A percentile compares a stretch with the other conserved stretches of the same genome.
Evolutionary conservation across 2,888 invertebrate species (phyloP).

Genomic region (Theretra japonica): DNA sequence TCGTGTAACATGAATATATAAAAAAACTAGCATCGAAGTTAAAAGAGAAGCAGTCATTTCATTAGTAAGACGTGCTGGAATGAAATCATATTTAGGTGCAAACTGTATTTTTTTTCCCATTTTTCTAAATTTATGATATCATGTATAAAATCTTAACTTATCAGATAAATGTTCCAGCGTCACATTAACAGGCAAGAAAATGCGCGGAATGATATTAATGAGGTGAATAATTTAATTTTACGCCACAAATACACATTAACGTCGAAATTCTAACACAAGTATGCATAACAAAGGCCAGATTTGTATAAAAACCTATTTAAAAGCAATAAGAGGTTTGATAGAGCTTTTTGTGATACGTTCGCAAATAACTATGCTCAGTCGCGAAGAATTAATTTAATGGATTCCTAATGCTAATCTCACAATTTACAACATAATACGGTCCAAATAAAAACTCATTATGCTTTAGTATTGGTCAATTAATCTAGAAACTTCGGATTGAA

Average conservation of each 20-base stretch:
- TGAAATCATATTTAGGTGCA: no score
- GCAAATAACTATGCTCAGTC: neutral
- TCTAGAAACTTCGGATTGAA: constrained; percentile 48
- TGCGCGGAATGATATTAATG: constrained; percentile 5
- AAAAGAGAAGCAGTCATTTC: no score
- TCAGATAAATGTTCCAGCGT: neutral
- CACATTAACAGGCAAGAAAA: constrained; percentile 1
- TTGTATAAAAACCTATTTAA: constrained; percentile 14
- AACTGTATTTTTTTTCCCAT: no score
- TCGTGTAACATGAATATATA: no score
- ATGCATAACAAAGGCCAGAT: constrained; percentile 1
- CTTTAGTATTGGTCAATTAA: constrained; percentile 43
- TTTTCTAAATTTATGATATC: neutral
- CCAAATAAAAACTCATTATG: constrained; percentile 35
- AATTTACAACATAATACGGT: constrained; percentile 24
- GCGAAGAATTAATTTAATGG: constrained; percentile 14
- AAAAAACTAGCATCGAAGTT: no score
- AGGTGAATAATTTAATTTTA: constrained; percentile 51
- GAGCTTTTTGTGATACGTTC: constrained; percentile 9
- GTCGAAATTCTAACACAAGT: constrained; percentile 13
- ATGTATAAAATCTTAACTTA: neutral
- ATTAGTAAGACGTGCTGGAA: no score
- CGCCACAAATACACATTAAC: constrained; percentile 24
- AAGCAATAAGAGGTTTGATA: constrained; percentile 9
- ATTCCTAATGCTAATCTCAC: constrained; percentile 22